phyloP scores from a whole-genome alignment of 1,140 invertebrate genomes.

The Lasioglossum baleicum region DNA sequence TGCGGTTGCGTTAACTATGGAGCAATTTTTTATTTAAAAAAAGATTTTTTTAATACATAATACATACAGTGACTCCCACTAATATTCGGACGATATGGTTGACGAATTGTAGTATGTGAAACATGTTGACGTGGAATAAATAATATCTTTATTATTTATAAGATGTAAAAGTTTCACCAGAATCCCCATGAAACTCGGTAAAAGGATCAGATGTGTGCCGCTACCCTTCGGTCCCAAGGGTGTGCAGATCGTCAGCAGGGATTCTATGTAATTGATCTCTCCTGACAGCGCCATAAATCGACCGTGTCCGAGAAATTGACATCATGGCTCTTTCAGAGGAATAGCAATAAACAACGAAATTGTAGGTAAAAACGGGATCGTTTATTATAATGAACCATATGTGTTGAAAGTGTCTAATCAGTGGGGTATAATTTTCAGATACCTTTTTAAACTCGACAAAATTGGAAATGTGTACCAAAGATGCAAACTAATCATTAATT shows the following conservation, averaged over 20 bases:
- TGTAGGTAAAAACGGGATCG: background rate
- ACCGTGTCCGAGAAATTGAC: background rate
- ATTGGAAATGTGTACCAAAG: too few species aligned
- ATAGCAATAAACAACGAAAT: slow-evolving; percentile 7
- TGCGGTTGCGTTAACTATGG: too few species aligned
- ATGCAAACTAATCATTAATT: too few species aligned
- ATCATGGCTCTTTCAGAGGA: slow-evolving; percentile 1
- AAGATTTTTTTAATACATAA: too few species aligned
- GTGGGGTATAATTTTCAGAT: too few species aligned
- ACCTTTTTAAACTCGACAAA: too few species aligned
- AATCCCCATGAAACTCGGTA: background rate
- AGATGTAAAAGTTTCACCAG: background rate
- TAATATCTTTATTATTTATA: slow-evolving; percentile 10
- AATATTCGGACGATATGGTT: too few species aligned
- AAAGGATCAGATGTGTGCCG: slow-evolving; percentile 28
- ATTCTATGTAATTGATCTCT: slow-evolving; percentile 44
- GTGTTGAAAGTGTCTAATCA: too few species aligned
- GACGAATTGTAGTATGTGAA: too few species aligned
- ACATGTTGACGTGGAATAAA: background rate
- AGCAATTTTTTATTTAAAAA: too few species aligned
- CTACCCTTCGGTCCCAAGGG: background rate
- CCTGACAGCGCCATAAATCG: slow-evolving; percentile 34
- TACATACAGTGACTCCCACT: too few species aligned
- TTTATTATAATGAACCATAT: too few species aligned
- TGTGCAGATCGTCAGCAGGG: slow-evolving; percentile 27